Conservation (phyloP, 2,797 vertebrate genomes). For the Poecile montanus region DNA sequence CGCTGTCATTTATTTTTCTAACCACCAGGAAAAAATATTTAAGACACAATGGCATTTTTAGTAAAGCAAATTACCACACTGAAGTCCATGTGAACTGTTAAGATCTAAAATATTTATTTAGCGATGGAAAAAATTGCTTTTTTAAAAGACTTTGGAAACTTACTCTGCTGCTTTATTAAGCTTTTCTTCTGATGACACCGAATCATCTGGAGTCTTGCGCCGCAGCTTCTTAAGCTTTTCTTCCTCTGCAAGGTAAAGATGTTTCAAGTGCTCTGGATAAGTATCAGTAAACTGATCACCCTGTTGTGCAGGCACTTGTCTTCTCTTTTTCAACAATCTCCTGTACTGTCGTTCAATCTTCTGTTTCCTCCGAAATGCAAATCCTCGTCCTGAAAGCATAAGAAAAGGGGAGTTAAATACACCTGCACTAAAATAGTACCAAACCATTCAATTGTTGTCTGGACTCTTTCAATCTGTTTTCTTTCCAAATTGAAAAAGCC, state of each 20-base stretch:
- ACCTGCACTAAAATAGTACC: neutral
- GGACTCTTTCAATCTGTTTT: neutral
- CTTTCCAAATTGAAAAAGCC: neutral
- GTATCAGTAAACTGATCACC: slow-evolving; percentile 76
- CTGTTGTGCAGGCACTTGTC: slow-evolving; percentile 27
- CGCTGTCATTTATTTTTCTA: neutral
- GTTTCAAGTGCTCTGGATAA: slow-evolving; percentile 92
- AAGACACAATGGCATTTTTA: neutral
- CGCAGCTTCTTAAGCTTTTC: slow-evolving; percentile 76
- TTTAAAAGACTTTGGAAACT: neutral
- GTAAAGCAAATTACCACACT: neutral
- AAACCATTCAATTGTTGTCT: neutral
- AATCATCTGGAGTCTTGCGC: neutral
- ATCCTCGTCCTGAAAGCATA: slow-evolving; percentile 85
- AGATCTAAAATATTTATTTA: neutral
- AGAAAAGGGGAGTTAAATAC: neutral
- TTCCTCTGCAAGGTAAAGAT: slow-evolving; percentile 92
- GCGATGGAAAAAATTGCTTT: neutral
- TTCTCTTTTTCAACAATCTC: slow-evolving; percentile 83
- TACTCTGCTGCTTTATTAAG: slow-evolving; percentile 46
- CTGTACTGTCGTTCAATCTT: slow-evolving; percentile 88
- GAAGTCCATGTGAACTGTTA: rapidly evolving
- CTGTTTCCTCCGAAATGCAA: slow-evolving; percentile 88
- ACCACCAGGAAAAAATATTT: neutral
- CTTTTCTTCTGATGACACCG: neutral